Base-by-base conservation (phyloP, 2,113 vertebrate species). In the Electrona antarctica region DNA sequence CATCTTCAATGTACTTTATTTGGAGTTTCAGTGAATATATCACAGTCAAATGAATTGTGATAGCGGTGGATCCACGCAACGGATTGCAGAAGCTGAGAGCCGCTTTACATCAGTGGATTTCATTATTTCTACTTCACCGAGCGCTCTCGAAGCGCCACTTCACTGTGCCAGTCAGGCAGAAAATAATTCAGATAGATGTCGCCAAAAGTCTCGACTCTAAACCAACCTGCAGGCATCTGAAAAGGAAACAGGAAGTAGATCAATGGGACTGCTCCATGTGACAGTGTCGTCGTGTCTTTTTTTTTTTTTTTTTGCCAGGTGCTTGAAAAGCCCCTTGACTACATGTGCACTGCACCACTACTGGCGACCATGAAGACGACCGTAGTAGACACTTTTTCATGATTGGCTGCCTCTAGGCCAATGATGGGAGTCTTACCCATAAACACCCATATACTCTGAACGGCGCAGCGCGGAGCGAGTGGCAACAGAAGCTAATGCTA, bases 221-320 rank as follows among this genome's bases (percentile, higher is more conserved):
- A 63, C 21, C 7, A 74, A 46, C 65, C n/a, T 67, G n/a, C n/a
- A n/a, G 75, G 67, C 63, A 56, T 60, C 56, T 54, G 70, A 70
- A 77, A 78, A 76, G 64, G 72, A 76, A 58, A 49, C 14, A 55
- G n/a, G 52, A 81, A 72, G 28, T 73, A 69, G 73, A 60, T 63
- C 69, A 68, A 59, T 2, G 60, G 41, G 57, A 70, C 48, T 68
- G 68, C 60, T 78, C 68, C 71, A 57, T 74, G 54, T 77, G 67
- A 65, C 49, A 0, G 49, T 7, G 52, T 21, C 69, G 69, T 58
- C 68, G 76, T 8, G 52, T 61, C 50, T 6, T 7, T 54, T 47
- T 60, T 57, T 60, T 60, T 57, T 60, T 28, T 77, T 57, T 76
- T 65, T 21, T 15, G 67, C 73, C 21, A 21, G 2, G 21, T 21